A percentile compares a stretch with the other conserved stretches of the same genome.
Conservation (phyloP, 2,113 vertebrate genomes). For the Spermophilus dauricus region DNA sequence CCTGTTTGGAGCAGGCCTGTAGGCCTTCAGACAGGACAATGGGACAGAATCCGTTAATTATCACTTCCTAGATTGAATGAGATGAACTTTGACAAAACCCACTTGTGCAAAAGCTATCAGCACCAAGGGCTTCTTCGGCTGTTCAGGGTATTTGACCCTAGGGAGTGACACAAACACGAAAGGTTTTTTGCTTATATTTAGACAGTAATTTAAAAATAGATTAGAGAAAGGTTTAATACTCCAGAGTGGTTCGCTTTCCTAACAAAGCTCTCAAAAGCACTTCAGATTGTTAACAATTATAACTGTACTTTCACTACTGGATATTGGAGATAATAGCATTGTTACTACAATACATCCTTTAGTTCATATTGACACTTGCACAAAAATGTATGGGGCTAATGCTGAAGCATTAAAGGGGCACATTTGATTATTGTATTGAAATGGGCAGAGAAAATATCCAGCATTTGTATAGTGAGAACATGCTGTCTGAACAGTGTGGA, state of each 20-base stretch:
- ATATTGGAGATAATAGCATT: constrained; percentile 49
- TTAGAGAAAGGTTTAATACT: constrained; percentile 48
- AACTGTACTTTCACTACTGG: constrained; percentile 55
- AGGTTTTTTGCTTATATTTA: constrained; percentile 62
- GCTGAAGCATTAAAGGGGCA: not conserved
- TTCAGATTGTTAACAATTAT: constrained; percentile 50
- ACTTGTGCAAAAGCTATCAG: not conserved
- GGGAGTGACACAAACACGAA: not conserved
- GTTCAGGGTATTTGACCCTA: not conserved
- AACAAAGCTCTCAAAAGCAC: constrained; percentile 61
- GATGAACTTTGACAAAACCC: constrained; percentile 45
- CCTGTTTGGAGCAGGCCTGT: constrained; percentile 42
- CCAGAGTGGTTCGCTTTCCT: constrained; percentile 40
- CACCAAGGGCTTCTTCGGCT: not conserved
- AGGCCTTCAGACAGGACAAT: constrained; percentile 54
- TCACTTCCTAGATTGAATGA: constrained; percentile 9
- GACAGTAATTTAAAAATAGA: constrained; percentile 56
- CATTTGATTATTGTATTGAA: not conserved
- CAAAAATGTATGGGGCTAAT: constrained; percentile 16
- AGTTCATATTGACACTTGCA: not conserved
- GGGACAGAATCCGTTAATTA: constrained; percentile 53
- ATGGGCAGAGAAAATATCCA: not conserved
- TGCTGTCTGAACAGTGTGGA: not conserved
- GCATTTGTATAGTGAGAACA: not conserved
- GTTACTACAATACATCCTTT: constrained; percentile 13